Percentiles rank a stretch among this genome's conserved stretches.
Conservation (phyloP, 2,888 invertebrate species). For the Toxonevra muliebris region DNA sequence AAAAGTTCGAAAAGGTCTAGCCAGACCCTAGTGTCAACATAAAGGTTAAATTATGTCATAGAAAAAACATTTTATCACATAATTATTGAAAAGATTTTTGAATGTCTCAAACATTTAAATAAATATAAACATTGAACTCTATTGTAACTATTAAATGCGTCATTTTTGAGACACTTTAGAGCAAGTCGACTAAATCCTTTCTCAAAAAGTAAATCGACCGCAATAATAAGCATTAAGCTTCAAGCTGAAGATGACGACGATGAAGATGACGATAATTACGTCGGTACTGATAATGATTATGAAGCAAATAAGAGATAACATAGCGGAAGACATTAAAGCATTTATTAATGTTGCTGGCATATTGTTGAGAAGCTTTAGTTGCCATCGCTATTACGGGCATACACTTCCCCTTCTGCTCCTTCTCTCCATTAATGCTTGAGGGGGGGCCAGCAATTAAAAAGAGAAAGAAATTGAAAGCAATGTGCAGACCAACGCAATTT, state of each 20-base stretch:
- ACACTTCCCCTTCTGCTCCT: too few relatives aligned
- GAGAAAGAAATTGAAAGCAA: neutral
- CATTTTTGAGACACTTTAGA: neutral
- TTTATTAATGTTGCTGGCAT: neutral
- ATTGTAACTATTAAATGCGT: neutral
- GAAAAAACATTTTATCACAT: too few relatives aligned
- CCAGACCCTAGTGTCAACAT: too few relatives aligned
- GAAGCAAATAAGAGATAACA: neutral
- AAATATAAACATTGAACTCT: too few relatives aligned
- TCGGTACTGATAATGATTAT: neutral
- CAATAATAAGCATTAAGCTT: neutral
- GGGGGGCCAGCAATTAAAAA: too few relatives aligned
- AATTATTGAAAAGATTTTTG: too few relatives aligned
- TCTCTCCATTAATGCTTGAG: too few relatives aligned
- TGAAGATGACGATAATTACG: neutral
- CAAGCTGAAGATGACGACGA: neutral
- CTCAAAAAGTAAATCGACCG: slow-evolving; percentile 3
- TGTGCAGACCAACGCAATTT: slow-evolving; percentile 1
- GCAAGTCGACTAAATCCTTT: neutral
- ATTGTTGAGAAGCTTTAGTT: too few relatives aligned
- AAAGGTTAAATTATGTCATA: too few relatives aligned
- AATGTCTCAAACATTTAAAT: too few relatives aligned
- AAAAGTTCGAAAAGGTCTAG: too few relatives aligned
- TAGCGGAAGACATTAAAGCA: slow-evolving; percentile 9
- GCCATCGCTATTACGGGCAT: too few relatives aligned